Conservation (phyloP, 1,140 invertebrate species). For the Pemphigus obesinymphae region DNA sequence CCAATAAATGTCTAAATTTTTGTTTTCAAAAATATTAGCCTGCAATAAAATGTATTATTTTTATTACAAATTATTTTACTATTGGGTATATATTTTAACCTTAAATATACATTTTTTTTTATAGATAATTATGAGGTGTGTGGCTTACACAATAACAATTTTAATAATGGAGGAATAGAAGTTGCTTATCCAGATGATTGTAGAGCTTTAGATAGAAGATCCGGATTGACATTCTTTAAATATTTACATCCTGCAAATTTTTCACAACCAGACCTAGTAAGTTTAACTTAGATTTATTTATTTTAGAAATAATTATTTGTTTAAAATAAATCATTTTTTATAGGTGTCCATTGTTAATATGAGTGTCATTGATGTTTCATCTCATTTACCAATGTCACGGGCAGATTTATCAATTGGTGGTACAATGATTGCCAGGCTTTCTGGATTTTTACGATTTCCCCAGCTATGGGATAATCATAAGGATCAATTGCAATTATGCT, state of each 20-base stretch:
- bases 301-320: neutral
- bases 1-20: too few species aligned
- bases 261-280: constrained; percentile 71
- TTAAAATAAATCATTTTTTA: constrained; percentile 46
- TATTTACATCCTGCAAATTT: constrained; percentile 81
- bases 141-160: constrained; percentile 57
- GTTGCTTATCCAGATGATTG: constrained; percentile 73
- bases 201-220: constrained; percentile 70
- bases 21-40: too few species aligned
- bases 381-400: constrained; percentile 53
- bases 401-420: constrained; percentile 62
- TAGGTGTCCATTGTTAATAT: constrained; percentile 70
- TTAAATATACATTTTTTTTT: neutral
- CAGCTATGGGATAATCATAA: constrained; percentile 62
- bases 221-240: constrained; percentile 81
- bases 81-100: neutral
- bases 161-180: constrained; percentile 60
- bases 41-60: neutral
- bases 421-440: constrained; percentile 68
- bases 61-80: too few species aligned
- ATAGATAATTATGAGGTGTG: constrained; percentile 74
- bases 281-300: constrained; percentile 33
- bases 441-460: constrained; percentile 74
- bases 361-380: constrained; percentile 68
- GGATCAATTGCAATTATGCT: constrained; percentile 67